Evolutionary conservation across 2,888 invertebrate genomes (phyloP), one percentile per base, ranked within the genome.

Genomic region (Zaprionus obscuricornis): DNA sequence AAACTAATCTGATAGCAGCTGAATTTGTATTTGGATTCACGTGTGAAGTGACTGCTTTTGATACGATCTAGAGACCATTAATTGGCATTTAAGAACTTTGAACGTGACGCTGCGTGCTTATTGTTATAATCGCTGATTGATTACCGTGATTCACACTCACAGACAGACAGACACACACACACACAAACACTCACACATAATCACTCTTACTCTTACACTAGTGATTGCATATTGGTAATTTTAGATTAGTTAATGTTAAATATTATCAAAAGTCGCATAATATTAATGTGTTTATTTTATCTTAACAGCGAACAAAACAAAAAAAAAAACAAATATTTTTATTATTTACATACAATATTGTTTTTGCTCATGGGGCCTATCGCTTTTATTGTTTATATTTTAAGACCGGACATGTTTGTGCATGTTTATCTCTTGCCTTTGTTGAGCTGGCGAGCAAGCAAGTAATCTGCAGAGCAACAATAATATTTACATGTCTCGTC

Each of bases 401-500:
- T 24, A 45, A 20, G 29, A 39, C 56, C 55, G 73, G 55, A 60
- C 37, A 62, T 54, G 11, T 20, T 47, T 29, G 16, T 8, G 27
- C 7, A 49, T 42, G 57, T 73, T 76, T 81, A 77, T 77, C 85
- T 64, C 14, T n/a, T n/a, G 43, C 20, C 10, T 29, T 62, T 39
- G 46, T 39, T 20, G 31, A 29, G 34, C 51, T 66, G 66, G 49
- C 54, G 29, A 47, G 50, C 60, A 66, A 62, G 49, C 54, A 27
- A 47, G 50, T 57, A 66, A 77, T 65, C 60, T 69, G 71, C 37
- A 36, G 29, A 60, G 36, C 45, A 74, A 54, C 31, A 69, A 63
- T 63, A 63, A 69, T 76, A 76, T 84, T 73, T 76, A 63, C 73
- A 76, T 69, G 50, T 55, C 20, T n/a, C n/a, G n/a, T n/a, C n/a